Conservation (phyloP, 2,113 vertebrate species). For the Apodemus sylvaticus region DNA sequence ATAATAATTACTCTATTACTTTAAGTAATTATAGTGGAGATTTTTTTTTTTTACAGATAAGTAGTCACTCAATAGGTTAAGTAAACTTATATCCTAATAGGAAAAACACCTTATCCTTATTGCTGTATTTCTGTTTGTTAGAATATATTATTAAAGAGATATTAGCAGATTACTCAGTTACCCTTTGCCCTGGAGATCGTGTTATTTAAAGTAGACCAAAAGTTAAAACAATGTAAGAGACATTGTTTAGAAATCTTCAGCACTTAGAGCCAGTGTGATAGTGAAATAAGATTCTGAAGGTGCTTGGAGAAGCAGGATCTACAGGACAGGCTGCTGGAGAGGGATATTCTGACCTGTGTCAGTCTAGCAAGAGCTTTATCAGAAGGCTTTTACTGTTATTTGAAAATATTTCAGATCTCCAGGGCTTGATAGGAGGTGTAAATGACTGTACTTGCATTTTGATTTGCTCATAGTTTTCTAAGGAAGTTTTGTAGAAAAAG, state of each 20-base stretch:
- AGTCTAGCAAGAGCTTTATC: not conserved
- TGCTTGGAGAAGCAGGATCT: not conserved
- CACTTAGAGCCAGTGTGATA: not conserved
- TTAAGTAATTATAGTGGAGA: not conserved
- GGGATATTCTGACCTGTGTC: not conserved
- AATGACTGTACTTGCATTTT: conserved; percentile 5
- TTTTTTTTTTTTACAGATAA: not conserved
- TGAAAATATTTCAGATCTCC: conserved; percentile 22
- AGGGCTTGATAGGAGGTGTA: not conserved
- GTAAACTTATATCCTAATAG: conserved; percentile 37
- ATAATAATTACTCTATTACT: conserved; percentile 14
- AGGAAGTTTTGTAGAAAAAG: conserved; percentile 46
- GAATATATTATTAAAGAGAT: conserved; percentile 26
- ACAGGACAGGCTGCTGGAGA: not conserved
- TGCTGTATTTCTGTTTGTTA: conserved; percentile 2
- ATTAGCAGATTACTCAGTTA: not conserved
- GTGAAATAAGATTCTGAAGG: not conserved
- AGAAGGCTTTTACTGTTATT: not conserved
- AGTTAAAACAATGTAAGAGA: not conserved
- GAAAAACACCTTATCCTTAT: conserved; percentile 21
- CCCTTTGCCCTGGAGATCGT: conserved; percentile 12
- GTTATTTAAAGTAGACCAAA: conserved; percentile 23
- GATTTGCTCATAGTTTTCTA: not conserved
- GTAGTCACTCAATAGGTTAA: not conserved
- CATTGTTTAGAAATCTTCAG: conserved; percentile 27